Evolutionary conservation across 2,888 invertebrate genomes (phyloP), one percentile per base, ranked within the genome.

Genomic region (Embidobia sp.): DNA sequence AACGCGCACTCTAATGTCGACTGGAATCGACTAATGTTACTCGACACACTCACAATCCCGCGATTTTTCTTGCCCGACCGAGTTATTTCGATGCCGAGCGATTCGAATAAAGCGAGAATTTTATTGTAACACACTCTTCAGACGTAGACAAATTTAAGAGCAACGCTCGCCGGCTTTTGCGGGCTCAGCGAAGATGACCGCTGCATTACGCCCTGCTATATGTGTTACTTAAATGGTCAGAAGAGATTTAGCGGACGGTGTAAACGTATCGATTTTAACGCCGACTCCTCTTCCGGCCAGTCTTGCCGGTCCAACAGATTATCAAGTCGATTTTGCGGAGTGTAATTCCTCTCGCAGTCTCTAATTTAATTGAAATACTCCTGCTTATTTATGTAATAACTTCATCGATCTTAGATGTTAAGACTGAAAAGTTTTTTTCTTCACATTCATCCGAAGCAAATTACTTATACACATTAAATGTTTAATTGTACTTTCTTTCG

Each of bases 1-100:
- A 73, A 73, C 40, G 49, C 63, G 51, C 73, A 22, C 57, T 42
- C 10, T 48, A 35, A 64, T 51, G 46, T 57, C 64, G 64, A 64
- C 26, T 51, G 42, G 16, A 59, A 66, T 76, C 69, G 75, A 61
- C 57, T 69, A 69, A 69, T 74, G 59, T 64, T 44, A 66, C 61
- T 66, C 53, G 59, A 67, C 67, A 57, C 55, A 66, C 73, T 64
- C 59, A 57, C 44, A 59, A 74, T 59, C 48, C 37, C 13, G 51
- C 44, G n/a, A 49, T 59, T 51, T 46, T 66, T 73, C 40, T 22
- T 13, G 7, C 6, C 37, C 51, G 49, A 16, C 44, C 18, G 29
- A 57, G 48, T 46, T 49, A 40, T 49, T 46, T 57, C 35, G 27
- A n/a, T n/a, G n/a, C 29, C 4, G 19, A 33, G 33, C 57, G 26